Evolutionary conservation across 2,113 vertebrate genomes (phyloP).

Genomic region (Sphaerodactylus townsendi): DNA sequence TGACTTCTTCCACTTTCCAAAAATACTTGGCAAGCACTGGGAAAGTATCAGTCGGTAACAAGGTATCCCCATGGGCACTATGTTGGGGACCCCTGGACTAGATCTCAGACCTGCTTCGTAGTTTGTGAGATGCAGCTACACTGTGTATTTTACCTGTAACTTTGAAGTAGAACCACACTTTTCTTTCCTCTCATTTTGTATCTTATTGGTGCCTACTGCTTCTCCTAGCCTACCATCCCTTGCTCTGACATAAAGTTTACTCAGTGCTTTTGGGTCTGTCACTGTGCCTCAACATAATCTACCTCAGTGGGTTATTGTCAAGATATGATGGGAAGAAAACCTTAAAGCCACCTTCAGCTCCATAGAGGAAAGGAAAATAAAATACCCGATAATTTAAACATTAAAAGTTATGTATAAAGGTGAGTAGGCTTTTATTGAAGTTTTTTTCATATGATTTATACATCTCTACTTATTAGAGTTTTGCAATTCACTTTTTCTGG

Average conservation of each 20-base stretch:
- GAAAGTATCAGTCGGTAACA: too few species aligned
- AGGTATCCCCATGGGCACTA: neutral
- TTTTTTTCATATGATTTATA: too few species aligned
- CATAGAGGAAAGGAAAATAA: too few species aligned
- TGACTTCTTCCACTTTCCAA: too few species aligned
- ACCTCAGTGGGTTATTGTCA: too few species aligned
- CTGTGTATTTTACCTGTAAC: neutral
- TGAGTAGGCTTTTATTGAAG: neutral
- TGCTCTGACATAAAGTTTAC: too few species aligned
- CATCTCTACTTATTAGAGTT: neutral
- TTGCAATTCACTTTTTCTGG: neutral
- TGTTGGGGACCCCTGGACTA: neutral
- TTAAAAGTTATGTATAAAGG: neutral
- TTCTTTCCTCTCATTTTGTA: neutral
- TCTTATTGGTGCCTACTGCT: neutral
- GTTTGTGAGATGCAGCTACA: neutral
- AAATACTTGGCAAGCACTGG: neutral
- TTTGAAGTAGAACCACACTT: neutral
- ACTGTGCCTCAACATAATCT: too few species aligned
- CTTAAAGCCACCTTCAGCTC: too few species aligned
- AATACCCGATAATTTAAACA: neutral
- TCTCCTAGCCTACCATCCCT: neutral
- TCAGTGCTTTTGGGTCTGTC: too few species aligned
- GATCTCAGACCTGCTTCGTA: neutral
- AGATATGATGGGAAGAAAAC: too few species aligned